phyloP scores from a whole-genome alignment of 2,113 vertebrate genomes.

The Nycticryphes semicollaris region DNA sequence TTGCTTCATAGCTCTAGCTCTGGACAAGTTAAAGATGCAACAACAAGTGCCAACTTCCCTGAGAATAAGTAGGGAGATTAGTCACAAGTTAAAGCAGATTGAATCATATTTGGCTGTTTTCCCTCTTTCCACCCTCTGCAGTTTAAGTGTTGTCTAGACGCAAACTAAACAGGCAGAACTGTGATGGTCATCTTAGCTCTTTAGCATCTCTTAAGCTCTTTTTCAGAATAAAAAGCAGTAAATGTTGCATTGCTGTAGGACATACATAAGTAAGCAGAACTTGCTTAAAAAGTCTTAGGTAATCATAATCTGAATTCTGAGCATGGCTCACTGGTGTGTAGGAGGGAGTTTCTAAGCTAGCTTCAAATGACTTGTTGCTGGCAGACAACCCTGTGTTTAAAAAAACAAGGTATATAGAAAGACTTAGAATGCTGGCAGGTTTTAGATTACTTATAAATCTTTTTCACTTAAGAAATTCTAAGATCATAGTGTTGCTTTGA shows the following conservation, averaged over 20 bases:
- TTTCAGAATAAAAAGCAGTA: background rate
- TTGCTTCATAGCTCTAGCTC: conserved; percentile 17
- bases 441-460: background rate
- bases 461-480: background rate
- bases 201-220: background rate
- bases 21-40: conserved; percentile 53
- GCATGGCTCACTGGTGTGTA: conserved; percentile 47
- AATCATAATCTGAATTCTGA: conserved; percentile 55
- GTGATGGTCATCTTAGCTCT: conserved; percentile 21
- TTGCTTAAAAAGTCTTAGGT: conserved; percentile 35
- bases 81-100: conserved; percentile 69
- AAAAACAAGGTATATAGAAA: conserved; percentile 10
- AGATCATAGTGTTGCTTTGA: background rate
- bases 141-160: conserved; percentile 68
- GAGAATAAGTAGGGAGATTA: conserved; percentile 68
- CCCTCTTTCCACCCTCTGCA: conserved; percentile 54
- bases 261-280: conserved; percentile 7
- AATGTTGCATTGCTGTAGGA: background rate
- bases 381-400: conserved; percentile 1
- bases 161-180: conserved; percentile 54
- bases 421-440: background rate
- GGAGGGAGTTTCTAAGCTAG: conserved; percentile 55
- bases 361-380: conserved; percentile 51
- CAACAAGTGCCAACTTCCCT: conserved; percentile 49
- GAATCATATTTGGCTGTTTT: conserved; percentile 63